Evolutionary conservation across 2,797 vertebrate genomes (phyloP).

Genomic region (Trachops cirrhosus): DNA sequence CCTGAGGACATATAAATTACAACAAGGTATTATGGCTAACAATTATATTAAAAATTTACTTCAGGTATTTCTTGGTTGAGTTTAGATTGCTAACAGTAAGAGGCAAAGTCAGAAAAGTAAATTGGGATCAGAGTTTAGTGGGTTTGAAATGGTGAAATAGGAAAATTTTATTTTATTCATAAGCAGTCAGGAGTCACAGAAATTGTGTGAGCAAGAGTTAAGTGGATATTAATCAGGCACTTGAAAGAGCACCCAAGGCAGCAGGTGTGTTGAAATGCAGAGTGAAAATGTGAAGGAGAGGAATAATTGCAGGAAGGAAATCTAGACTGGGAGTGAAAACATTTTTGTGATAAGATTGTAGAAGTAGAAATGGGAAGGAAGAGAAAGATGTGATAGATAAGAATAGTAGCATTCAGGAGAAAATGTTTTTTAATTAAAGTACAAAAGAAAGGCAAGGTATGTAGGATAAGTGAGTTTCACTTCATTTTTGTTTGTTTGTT

Average conservation of each 20-base stretch:
- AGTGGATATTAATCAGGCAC: not conserved
- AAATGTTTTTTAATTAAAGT: not conserved
- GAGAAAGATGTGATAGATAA: not conserved
- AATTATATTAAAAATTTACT: not conserved
- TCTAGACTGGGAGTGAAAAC: not conserved
- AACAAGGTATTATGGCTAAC: constrained; percentile 2
- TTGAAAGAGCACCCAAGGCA: not conserved
- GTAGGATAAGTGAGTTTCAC: not conserved
- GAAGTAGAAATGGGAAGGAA: not conserved
- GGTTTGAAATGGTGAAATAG: not conserved
- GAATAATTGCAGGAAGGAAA: not conserved
- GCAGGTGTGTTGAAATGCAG: not conserved
- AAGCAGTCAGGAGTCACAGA: not conserved
- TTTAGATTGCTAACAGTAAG: not conserved
- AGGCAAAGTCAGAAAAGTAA: not conserved
- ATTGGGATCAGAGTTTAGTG: not conserved
- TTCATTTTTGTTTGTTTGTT: not conserved
- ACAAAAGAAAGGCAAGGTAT: not conserved
- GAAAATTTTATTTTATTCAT: not conserved
- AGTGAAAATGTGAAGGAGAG: not conserved
- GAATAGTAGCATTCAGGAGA: not conserved
- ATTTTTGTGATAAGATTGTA: not conserved
- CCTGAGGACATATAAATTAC: not conserved
- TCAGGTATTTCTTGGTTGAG: constrained; percentile 21
- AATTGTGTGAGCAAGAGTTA: not conserved